Evolutionary conservation across 2,888 invertebrate species (phyloP).

Genomic region (Pasiphila rectangulata): DNA sequence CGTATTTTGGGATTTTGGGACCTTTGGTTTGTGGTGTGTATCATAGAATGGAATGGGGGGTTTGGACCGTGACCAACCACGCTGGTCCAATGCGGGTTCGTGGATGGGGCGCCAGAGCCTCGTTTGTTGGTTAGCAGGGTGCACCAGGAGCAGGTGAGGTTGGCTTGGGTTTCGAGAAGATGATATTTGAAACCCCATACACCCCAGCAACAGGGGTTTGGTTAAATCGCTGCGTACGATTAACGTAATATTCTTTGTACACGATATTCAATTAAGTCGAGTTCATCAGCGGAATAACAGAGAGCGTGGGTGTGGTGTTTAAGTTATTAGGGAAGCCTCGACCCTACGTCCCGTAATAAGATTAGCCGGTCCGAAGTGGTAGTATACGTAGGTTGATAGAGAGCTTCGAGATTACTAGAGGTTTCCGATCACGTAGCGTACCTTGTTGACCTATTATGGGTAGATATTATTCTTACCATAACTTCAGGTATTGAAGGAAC

Average conservation of each 20-base stretch:
- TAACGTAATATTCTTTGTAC: background rate
- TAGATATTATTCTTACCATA: background rate
- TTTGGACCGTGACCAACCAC: too few species aligned
- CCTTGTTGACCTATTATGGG: conserved; percentile 14
- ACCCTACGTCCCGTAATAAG: conserved; percentile 62
- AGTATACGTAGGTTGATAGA: conserved; percentile 6
- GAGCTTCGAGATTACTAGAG: conserved; percentile 23
- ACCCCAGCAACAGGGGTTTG: too few species aligned
- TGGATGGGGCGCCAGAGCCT: too few species aligned
- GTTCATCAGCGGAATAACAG: conserved; percentile 53
- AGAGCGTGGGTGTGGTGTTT: conserved; percentile 49
- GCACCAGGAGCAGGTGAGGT: too few species aligned
- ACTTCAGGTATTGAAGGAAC: background rate
- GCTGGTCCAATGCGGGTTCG: too few species aligned
- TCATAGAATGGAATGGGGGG: too few species aligned
- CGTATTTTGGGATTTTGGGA: too few species aligned
- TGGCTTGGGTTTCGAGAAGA: too few species aligned
- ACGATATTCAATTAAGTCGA: conserved; percentile 50
- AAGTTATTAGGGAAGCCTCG: conserved; percentile 72
- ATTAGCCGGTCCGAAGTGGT: conserved; percentile 50
- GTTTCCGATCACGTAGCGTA: conserved; percentile 28
- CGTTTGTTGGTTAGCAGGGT: too few species aligned
- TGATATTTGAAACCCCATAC: too few species aligned
- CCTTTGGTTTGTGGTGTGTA: too few species aligned
- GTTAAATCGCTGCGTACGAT: background rate